phyloP scores from a whole-genome alignment of 2,797 vertebrate species.

The Fistularia tabacaria region DNA sequence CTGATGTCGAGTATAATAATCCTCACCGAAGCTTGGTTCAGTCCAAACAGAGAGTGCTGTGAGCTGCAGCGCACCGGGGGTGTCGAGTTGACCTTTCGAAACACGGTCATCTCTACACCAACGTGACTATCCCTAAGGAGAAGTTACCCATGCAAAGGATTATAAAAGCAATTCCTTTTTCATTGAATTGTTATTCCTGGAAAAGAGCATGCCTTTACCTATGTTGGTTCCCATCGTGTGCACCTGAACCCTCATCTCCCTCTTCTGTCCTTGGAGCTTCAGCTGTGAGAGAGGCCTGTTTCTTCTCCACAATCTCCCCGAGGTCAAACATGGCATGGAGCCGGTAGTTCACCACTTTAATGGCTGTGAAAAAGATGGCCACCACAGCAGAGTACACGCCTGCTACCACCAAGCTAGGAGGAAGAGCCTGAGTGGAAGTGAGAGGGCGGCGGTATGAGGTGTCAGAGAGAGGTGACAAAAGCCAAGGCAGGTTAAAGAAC shows the following conservation, averaged over 20 bases:
- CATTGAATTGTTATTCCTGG: background rate
- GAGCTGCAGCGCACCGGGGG: slow-evolving; percentile 90
- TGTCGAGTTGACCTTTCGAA: slow-evolving; percentile 89
- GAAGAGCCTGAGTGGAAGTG: slow-evolving; percentile 76
- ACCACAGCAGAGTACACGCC: slow-evolving; percentile 85
- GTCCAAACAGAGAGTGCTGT: slow-evolving; percentile 88
- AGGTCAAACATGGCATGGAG: slow-evolving; percentile 90
- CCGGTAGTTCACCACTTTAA: slow-evolving; percentile 87
- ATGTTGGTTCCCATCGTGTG: slow-evolving; percentile 71
- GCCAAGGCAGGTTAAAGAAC: background rate
- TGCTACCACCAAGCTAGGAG: slow-evolving; percentile 81
- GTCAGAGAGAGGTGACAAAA: background rate
- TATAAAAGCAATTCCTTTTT: background rate
- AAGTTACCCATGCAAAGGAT: slow-evolving; percentile 9
- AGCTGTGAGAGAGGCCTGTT: slow-evolving; percentile 77
- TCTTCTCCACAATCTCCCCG: slow-evolving; percentile 89
- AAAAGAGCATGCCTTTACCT: slow-evolving; percentile 62
- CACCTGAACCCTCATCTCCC: slow-evolving; percentile 76
- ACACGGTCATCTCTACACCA: slow-evolving; percentile 91
- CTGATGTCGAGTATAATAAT: slow-evolving; percentile 9
- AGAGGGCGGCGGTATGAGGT: background rate
- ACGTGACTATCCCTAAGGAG: slow-evolving; percentile 78
- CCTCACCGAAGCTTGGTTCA: slow-evolving; percentile 91
- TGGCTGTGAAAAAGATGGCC: slow-evolving; percentile 83
- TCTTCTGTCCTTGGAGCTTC: slow-evolving; percentile 76